Conservation (phyloP, 2,113 vertebrate species). For the Myiozetetes cayanensis region DNA sequence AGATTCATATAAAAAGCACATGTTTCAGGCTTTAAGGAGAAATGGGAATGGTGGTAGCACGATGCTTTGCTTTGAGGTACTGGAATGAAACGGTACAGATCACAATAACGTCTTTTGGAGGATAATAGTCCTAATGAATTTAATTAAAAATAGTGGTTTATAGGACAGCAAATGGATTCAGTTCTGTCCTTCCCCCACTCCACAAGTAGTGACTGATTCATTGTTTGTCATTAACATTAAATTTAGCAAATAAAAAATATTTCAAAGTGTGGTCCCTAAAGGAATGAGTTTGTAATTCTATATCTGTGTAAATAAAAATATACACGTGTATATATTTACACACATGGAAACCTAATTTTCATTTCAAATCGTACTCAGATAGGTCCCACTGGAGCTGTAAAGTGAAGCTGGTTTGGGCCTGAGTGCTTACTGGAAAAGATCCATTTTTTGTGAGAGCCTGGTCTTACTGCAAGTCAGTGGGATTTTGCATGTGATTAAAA, state of each 20-base stretch:
- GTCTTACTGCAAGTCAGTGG: neutral
- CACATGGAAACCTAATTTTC: neutral
- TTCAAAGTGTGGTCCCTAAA: neutral
- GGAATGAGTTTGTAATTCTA: neutral
- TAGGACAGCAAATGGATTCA: neutral
- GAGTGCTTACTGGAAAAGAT: neutral
- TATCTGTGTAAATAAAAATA: neutral
- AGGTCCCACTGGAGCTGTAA: neutral
- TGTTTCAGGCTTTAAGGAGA: neutral
- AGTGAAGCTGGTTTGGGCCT: neutral
- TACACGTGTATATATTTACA: neutral
- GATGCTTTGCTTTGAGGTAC: neutral
- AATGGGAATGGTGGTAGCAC: neutral
- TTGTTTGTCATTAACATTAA: neutral
- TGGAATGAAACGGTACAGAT: neutral
- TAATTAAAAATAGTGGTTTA: neutral
- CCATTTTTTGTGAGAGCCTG: neutral
- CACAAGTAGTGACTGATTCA: neutral
- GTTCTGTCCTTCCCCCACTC: neutral
- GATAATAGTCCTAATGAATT: neutral
- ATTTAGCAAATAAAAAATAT: neutral
- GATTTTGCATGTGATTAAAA: conserved; percentile 6
- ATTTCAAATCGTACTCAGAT: neutral
- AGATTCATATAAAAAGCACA: neutral
- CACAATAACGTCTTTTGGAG: neutral